These are phyloP conservation scores for Subanguina moxae DNA, from an alignment of 1,140 invertebrate species.

Conservation along the genomic window DNA sequence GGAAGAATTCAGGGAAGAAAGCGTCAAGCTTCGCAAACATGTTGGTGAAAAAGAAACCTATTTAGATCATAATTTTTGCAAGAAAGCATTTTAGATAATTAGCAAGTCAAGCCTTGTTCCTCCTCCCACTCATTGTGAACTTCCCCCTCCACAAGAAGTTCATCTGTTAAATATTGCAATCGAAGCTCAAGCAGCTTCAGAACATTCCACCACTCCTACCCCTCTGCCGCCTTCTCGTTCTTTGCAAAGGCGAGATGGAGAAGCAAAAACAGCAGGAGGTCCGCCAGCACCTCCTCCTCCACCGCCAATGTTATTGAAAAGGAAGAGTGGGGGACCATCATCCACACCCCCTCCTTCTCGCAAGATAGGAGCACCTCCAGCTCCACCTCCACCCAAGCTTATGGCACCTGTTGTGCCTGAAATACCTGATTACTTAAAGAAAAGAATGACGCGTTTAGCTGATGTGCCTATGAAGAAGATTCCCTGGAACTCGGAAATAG, in stretches of 20 bases:
- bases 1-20: conserved; percentile 29
- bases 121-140: conserved; percentile 19
- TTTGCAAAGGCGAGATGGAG: neutral
- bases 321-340: neutral
- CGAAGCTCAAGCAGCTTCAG: conserved; percentile 8
- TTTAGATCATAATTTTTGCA: neutral
- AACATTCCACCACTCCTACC: conserved; percentile 1
- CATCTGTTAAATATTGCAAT: conserved; percentile 17
- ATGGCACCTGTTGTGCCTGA: conserved; percentile 14
- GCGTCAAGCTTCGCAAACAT: conserved; percentile 23
- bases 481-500: conserved; percentile 30
- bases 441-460: conserved; percentile 13
- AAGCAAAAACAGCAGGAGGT: neutral
- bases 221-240: conserved; percentile 38
- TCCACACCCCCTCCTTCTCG: conserved; percentile 23
- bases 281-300: conserved; percentile 24
- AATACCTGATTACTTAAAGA: conserved; percentile 30
- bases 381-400: conserved; percentile 7
- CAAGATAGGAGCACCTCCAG: conserved; percentile 9
- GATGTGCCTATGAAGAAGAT: conserved; percentile 46
- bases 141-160: conserved; percentile 23
- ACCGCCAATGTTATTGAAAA: conserved; percentile 5
- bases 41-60: conserved; percentile 11
- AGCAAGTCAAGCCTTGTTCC: conserved; percentile 15
- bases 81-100: conserved; percentile 18